Evolutionary conservation across 2,888 invertebrate species (phyloP), one percentile per base, ranked within the genome.

Genomic region (Campaea margaritaria): DNA sequence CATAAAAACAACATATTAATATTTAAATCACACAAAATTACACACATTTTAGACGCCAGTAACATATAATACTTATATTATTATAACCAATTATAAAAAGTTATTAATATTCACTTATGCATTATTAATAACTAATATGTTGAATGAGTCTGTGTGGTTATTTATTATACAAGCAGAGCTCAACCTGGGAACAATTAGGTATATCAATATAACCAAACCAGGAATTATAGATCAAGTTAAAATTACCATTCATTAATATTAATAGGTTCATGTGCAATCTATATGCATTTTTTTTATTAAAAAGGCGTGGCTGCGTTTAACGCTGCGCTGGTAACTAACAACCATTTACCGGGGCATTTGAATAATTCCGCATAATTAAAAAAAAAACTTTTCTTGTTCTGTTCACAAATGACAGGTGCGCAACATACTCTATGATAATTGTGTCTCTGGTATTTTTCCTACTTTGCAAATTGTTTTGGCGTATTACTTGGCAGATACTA

Each of bases 311-410:
- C 63, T 55, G 69, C 49, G 45, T 64, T 63, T 58, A 59, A 52
- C 53, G 42, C 15, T n/a, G 46, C 34, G 15, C 48, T 15, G 47
- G n/a, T 51, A 42, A 45, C 51, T 53, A 58, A 54, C 47, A 51
- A 7, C 51, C 67, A 71, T 74, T 76, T 44, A 67, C 59, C 51
- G 52, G 28, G 50, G 67, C 62, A 82, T 83, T 81, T 79, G 57
- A 82, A 83, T 84, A 83, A 76, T 67, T 76, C 70, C 75, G 71
- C 80, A 79, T 79, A 75, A 44, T 13, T 13, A 45, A 73, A 77
- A 72, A 67, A 64, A 55, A 62, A 58, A 68, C n/a, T n/a, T n/a
- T n/a, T 74, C 72, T 73, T 69, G 59, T 70, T 64, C 42, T 53
- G 45, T 57, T 61, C 49, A 41, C 56, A 66, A 67, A 66, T 50